phyloP scores from a whole-genome alignment of 2,888 invertebrate genomes.

The Drosophila prostipennis region DNA sequence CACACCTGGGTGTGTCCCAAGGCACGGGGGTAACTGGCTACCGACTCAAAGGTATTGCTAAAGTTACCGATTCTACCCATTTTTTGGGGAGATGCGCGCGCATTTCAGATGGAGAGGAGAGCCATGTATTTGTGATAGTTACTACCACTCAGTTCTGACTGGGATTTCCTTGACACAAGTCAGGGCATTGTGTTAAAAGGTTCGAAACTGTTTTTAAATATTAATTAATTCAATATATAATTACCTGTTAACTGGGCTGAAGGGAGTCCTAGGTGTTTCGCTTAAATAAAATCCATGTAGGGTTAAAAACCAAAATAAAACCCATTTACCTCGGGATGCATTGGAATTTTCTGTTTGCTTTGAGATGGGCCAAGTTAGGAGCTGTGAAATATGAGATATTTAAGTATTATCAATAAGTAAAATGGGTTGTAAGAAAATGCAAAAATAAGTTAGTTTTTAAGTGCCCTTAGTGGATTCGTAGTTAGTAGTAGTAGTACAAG shows the following conservation, averaged over 20 bases:
- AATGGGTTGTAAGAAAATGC: background rate
- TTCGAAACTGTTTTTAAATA: constrained; percentile 8
- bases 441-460: background rate
- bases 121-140: constrained; percentile 17
- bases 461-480: background rate
- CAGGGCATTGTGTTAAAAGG: constrained; percentile 43
- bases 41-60: background rate
- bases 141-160: constrained; percentile 57
- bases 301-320: background rate
- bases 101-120: constrained; percentile 2
- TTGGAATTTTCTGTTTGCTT: constrained; percentile 19
- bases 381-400: background rate
- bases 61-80: constrained; percentile 7
- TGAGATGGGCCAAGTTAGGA: background rate
- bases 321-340: background rate
- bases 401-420: background rate
- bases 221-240: background rate
- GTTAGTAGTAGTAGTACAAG: background rate
- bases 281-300: background rate
- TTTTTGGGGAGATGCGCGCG: constrained; percentile 16
- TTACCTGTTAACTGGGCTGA: background rate
- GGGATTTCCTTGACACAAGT: constrained; percentile 60
- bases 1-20: constrained; percentile 59
- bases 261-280: background rate
- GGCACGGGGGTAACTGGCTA: constrained; percentile 1